phyloP scores from a whole-genome alignment of 2,888 invertebrate species.

The Timema podura region DNA sequence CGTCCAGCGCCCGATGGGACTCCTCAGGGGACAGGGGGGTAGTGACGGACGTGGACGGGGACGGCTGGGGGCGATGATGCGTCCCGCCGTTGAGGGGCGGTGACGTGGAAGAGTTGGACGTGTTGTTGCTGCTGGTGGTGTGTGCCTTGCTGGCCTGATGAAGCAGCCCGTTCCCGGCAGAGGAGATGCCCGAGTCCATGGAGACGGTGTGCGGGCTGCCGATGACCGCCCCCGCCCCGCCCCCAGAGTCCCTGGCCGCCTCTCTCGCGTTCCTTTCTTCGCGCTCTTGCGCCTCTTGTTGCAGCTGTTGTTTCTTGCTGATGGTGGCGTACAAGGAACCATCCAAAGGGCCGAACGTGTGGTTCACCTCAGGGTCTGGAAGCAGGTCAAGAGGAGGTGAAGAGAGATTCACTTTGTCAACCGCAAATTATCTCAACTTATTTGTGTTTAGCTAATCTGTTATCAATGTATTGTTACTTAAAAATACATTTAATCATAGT shows the following conservation, averaged over 20 bases:
- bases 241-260: conserved; percentile 42
- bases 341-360: conserved; percentile 82
- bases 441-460: too few species aligned
- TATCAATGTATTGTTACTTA: too few species aligned
- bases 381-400: conserved; percentile 30
- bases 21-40: conserved; percentile 45
- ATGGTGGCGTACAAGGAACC: conserved; percentile 79
- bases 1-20: conserved; percentile 72
- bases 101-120: conserved; percentile 44
- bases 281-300: conserved; percentile 48
- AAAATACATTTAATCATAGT: too few species aligned
- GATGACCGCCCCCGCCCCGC: conserved; percentile 46
- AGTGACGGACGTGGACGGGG: neutral
- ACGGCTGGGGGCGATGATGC: neutral
- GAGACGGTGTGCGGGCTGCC: conserved; percentile 77
- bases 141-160: conserved; percentile 13
- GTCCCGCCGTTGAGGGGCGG: conserved; percentile 12
- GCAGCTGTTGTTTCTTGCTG: conserved; percentile 41
- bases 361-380: conserved; percentile 43
- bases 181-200: conserved; percentile 88
- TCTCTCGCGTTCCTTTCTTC: conserved; percentile 11
- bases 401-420: too few species aligned
- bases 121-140: conserved; percentile 48
- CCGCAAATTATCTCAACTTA: too few species aligned
- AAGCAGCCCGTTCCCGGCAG: conserved; percentile 53